Conservation (phyloP, 1,140 invertebrate genomes). For the Fopius arisanus region DNA sequence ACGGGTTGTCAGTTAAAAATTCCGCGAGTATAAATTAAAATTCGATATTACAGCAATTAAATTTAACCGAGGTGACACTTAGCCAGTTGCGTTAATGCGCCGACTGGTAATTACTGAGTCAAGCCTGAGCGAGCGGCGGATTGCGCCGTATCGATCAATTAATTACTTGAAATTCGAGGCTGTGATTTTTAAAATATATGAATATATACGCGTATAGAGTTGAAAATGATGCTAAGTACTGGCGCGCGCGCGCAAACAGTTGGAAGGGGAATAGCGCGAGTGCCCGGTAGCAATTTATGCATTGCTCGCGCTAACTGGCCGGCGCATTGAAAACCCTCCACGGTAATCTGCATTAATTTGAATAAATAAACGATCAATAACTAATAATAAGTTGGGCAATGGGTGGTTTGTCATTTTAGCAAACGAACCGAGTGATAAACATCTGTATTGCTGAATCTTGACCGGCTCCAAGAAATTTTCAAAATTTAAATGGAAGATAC, state of each 20-base stretch:
- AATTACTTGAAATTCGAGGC: slow-evolving; percentile 39
- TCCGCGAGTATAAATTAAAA: not conserved
- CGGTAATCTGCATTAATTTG: slow-evolving; percentile 66
- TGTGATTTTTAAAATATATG: not conserved
- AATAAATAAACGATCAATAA: slow-evolving; percentile 67
- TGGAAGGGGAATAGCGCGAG: slow-evolving; percentile 13
- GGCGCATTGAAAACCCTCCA: slow-evolving; percentile 60
- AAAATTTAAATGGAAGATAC: not conserved
- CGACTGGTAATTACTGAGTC: slow-evolving; percentile 31
- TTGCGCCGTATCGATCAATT: slow-evolving; percentile 31
- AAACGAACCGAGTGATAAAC: slow-evolving; percentile 49
- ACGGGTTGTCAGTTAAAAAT: not conserved
- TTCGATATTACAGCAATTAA: not conserved
- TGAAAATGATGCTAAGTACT: slow-evolving; percentile 47
- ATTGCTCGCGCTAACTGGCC: slow-evolving; percentile 62
- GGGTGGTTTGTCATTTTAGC: slow-evolving; percentile 61
- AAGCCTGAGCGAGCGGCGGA: slow-evolving; percentile 23
- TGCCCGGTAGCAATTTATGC: slow-evolving; percentile 66
- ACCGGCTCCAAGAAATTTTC: too few relatives aligned
- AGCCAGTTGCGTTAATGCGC: slow-evolving; percentile 26
- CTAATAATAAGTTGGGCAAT: slow-evolving; percentile 62
- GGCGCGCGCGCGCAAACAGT: slow-evolving; percentile 46
- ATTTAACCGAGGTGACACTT: slow-evolving; percentile 2
- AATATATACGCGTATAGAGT: slow-evolving; percentile 18
- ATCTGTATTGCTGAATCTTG: too few relatives aligned